Evolutionary conservation across 2,797 vertebrate genomes (phyloP).

Genomic region (Chaenodraco wilsoni): DNA sequence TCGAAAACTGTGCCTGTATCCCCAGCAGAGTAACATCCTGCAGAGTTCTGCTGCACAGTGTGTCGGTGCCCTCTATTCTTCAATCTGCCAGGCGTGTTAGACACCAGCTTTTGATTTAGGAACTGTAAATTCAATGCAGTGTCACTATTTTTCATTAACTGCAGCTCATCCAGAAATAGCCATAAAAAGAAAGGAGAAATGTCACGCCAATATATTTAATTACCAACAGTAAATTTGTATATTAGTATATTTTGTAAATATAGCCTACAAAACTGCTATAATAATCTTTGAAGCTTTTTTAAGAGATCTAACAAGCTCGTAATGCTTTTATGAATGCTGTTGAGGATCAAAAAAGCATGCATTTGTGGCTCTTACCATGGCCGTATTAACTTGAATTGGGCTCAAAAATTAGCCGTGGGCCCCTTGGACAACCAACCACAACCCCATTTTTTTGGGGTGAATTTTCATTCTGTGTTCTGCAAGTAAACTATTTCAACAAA

Average conservation of each 20-base stretch:
- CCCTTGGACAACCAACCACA: background rate
- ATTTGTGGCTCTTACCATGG: background rate
- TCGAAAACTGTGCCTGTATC: slow-evolving; percentile 5
- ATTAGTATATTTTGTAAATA: background rate
- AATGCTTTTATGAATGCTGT: background rate
- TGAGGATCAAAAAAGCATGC: background rate
- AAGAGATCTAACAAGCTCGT: background rate
- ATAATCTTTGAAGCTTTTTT: background rate
- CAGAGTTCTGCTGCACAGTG: slow-evolving; percentile 8
- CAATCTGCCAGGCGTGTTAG: slow-evolving; percentile 6
- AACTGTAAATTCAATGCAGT: background rate
- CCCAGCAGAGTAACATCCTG: slow-evolving; percentile 10
- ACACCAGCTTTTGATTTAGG: slow-evolving; percentile 1
- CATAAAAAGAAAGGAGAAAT: background rate
- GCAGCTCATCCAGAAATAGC: background rate
- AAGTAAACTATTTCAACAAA: background rate
- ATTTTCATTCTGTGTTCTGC: slow-evolving; percentile 1
- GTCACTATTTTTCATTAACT: background rate
- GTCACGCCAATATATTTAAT: background rate
- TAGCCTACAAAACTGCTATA: background rate
- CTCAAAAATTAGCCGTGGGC: background rate
- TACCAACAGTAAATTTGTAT: background rate
- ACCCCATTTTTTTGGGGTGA: background rate
- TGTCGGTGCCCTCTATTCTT: background rate
- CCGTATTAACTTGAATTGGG: background rate